phyloP scores from a whole-genome alignment of 2,888 invertebrate genomes.

The Cordilura impudica region DNA sequence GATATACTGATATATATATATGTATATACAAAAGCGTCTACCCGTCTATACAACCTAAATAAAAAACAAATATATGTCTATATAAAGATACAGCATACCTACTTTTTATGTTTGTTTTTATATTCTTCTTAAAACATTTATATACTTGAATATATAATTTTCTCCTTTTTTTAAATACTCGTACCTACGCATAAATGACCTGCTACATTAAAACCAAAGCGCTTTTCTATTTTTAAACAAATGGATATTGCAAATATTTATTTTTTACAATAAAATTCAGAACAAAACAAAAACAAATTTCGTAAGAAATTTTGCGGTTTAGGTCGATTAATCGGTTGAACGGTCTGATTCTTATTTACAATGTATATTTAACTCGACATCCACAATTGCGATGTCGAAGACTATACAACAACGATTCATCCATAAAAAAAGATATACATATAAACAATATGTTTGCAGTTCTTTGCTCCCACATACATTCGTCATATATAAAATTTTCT shows the following conservation, averaged over 20 bases:
- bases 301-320: slow-evolving; percentile 9
- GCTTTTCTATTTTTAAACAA: neutral
- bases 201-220: neutral
- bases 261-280: neutral
- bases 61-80: neutral
- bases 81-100: neutral
- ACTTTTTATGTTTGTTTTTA: neutral
- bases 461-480: slow-evolving; percentile 52
- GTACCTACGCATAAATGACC: neutral
- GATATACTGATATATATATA: neutral
- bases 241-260: neutral
- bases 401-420: neutral
- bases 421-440: neutral
- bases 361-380: slow-evolving; percentile 8
- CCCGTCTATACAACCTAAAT: slow-evolving; percentile 14
- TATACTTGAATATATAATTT: neutral
- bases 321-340: slow-evolving; percentile 10
- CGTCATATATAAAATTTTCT: slow-evolving; percentile 38
- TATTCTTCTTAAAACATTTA: neutral
- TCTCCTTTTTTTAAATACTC: neutral
- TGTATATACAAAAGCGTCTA: slow-evolving; percentile 8
- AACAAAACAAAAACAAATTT: neutral
- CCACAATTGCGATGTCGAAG: slow-evolving; percentile 30
- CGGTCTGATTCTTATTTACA: slow-evolving; percentile 26
- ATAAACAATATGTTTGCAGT: slow-evolving; percentile 25